A percentile compares a stretch with the other conserved stretches of the same genome.
phyloP scores from a whole-genome alignment of 1,140 invertebrate genomes.

The Hetaerina americana region DNA sequence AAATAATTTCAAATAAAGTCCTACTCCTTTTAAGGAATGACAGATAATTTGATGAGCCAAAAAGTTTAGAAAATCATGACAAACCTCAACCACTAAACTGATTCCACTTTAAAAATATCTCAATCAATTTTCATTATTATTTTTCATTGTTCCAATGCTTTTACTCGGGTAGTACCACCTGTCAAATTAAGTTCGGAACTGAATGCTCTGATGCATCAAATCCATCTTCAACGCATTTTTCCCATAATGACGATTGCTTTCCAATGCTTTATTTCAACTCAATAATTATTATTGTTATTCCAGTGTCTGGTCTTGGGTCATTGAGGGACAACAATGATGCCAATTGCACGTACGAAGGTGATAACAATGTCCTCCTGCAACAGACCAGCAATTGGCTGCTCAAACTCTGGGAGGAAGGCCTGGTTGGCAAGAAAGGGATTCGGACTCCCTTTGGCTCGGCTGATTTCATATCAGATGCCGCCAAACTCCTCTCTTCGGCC shows the following conservation, averaged over 20 bases:
- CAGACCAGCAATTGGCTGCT: conserved; percentile 87
- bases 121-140: too few species aligned
- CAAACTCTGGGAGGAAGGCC: conserved; percentile 37
- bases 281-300: conserved; percentile 14
- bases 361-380: conserved; percentile 89
- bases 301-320: conserved; percentile 65
- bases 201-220: too few species aligned
- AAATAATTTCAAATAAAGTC: too few species aligned
- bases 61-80: too few species aligned
- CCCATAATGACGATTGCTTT: conserved; percentile 11
- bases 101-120: too few species aligned
- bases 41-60: too few species aligned
- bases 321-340: conserved; percentile 81
- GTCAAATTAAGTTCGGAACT: too few species aligned
- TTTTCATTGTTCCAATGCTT: too few species aligned
- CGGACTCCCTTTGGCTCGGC: conserved; percentile 47
- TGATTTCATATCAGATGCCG: conserved; percentile 40
- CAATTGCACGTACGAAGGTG: conserved; percentile 89
- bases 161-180: too few species aligned
- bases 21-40: too few species aligned
- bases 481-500: conserved; percentile 29
- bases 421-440: conserved; percentile 29
- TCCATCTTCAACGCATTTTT: conserved; percentile 4
- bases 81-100: too few species aligned
- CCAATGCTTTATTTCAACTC: too few species aligned